A percentile compares a stretch with the other conserved stretches of the same genome.
These are phyloP conservation scores for Sphinx pinastri DNA, from an alignment of 2,888 invertebrate species.

Conservation along the genomic window DNA sequence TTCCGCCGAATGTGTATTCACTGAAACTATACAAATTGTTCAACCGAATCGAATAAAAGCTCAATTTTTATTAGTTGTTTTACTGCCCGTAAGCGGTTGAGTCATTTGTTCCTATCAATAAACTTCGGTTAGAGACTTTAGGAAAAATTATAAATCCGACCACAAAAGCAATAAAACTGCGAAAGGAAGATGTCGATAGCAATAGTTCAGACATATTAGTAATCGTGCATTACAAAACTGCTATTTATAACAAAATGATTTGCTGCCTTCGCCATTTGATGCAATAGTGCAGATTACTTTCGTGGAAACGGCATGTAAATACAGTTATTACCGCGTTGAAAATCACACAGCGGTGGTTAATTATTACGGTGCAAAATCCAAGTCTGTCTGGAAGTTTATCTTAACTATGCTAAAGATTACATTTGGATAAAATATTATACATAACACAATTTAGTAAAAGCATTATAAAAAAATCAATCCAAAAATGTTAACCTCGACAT, in stretches of 20 bases:
- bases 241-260: conserved; percentile 25
- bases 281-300: conserved; percentile 31
- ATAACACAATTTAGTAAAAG: neutral
- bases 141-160: neutral
- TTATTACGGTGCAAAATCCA: neutral
- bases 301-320: conserved; percentile 36
- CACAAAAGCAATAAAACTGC: neutral
- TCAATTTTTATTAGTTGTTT: neutral
- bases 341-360: neutral
- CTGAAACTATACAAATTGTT: too few relatives aligned
- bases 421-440: too few relatives aligned
- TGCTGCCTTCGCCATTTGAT: conserved; percentile 28
- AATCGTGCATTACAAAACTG: conserved; percentile 1
- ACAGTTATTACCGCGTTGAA: conserved; percentile 4
- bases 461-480: neutral
- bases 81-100: neutral
- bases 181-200: neutral
- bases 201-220: neutral
- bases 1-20: neutral
- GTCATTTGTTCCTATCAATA: neutral
- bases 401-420: too few relatives aligned
- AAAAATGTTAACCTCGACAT: neutral
- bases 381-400: neutral
- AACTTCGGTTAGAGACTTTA: neutral
- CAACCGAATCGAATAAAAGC: neutral